A percentile compares a stretch with the other conserved stretches of the same genome.
Conservation (phyloP, 2,797 vertebrate genomes). For the Acipenser ruthenus region DNA sequence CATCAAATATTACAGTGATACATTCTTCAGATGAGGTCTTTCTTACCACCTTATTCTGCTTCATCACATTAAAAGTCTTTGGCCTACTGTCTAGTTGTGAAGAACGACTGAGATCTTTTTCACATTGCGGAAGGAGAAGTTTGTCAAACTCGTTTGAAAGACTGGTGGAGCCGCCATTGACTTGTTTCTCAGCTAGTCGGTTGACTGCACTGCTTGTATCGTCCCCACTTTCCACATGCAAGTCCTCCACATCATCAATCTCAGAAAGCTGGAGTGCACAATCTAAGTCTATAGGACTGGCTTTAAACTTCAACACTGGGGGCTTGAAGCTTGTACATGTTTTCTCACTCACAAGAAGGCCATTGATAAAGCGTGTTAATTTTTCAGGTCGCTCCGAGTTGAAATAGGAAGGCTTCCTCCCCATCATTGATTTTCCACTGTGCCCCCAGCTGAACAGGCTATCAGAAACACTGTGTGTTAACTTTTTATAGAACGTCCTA, state of each 20-base stretch:
- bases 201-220: constrained; percentile 53
- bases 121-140: constrained; percentile 39
- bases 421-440: constrained; percentile 36
- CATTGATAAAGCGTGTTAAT: constrained; percentile 64
- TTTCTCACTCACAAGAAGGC: constrained; percentile 55
- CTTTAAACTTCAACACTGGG: constrained; percentile 45
- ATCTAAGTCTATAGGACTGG: constrained; percentile 33
- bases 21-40: constrained; percentile 77
- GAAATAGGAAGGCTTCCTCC: constrained; percentile 41
- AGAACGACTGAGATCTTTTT: constrained; percentile 50
- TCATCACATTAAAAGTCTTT: constrained; percentile 61
- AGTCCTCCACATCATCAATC: constrained; percentile 60
- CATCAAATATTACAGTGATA: constrained; percentile 66
- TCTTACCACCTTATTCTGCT: constrained; percentile 57
- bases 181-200: constrained; percentile 44
- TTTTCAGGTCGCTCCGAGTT: constrained; percentile 71
- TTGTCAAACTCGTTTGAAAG: constrained; percentile 42
- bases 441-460: constrained; percentile 76
- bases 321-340: constrained; percentile 44
- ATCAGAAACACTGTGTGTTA: constrained; percentile 78
- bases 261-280: constrained; percentile 59
- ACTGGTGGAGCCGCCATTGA: constrained; percentile 46
- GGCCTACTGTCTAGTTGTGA: constrained; percentile 56
- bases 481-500: constrained; percentile 50
- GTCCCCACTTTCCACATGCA: constrained; percentile 56